Percentiles rank a stretch among this genome's conserved stretches.
Conservation (phyloP, 2,797 vertebrate species). For the Dicrostonyx torquatus region DNA sequence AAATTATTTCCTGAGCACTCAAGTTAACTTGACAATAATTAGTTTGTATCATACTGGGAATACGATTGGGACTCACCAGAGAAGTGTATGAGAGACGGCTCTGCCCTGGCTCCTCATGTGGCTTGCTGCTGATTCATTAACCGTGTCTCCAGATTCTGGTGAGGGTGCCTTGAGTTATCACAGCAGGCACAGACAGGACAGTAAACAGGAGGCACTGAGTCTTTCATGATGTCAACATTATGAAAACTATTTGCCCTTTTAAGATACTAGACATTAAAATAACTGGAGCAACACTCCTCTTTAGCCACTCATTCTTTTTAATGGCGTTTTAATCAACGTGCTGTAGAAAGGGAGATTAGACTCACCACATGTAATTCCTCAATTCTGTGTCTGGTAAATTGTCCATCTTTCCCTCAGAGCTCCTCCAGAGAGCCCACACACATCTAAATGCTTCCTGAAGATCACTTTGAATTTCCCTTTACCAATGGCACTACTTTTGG, state of each 20-base stretch:
- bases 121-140: neutral
- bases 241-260: slow-evolving; percentile 55
- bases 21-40: slow-evolving; percentile 28
- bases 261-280: slow-evolving; percentile 71
- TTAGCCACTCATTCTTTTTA: slow-evolving; percentile 75
- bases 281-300: slow-evolving; percentile 70
- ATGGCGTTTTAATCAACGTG: slow-evolving; percentile 29
- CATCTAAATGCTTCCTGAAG: slow-evolving; percentile 23
- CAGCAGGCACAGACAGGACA: slow-evolving; percentile 10
- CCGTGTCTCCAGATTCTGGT: neutral
- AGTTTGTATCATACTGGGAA: neutral
- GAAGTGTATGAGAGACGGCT: neutral
- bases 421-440: neutral
- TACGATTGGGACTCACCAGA: neutral
- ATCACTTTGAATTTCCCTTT: slow-evolving; percentile 34
- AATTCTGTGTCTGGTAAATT: neutral
- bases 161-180: neutral
- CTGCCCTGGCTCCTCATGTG: neutral
- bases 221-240: neutral
- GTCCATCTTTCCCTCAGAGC: neutral
- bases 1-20: slow-evolving; percentile 18
- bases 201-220: neutral
- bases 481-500: slow-evolving; percentile 14
- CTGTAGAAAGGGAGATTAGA: neutral
- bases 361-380: slow-evolving; percentile 36